A percentile compares a stretch with the other conserved stretches of the same genome.
These are phyloP conservation scores for Leptinotarsa defecta DNA, from an alignment of 1,140 invertebrate species.

Conservation along the genomic window DNA sequence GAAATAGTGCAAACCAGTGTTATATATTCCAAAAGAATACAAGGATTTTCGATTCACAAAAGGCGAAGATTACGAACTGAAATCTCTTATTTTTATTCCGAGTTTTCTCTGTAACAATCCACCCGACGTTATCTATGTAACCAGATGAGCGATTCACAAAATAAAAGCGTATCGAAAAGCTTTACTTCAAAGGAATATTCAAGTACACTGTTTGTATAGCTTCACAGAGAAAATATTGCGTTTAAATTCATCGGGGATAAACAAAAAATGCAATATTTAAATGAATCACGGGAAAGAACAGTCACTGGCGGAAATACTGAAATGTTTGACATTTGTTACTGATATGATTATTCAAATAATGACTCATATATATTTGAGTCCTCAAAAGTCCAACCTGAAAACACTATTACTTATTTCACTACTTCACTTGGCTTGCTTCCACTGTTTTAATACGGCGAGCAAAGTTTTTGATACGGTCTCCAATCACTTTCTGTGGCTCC, in stretches of 20 bases:
- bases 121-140: not conserved
- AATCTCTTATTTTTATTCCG: not conserved
- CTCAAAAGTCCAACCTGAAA: too few relatives aligned
- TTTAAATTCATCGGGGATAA: not conserved
- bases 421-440: too few relatives aligned
- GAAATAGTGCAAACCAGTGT: not conserved
- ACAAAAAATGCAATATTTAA: too few relatives aligned
- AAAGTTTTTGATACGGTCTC: too few relatives aligned
- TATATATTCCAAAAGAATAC: not conserved
- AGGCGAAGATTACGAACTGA: slow-evolving; percentile 2
- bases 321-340: too few relatives aligned
- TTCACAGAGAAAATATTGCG: not conserved
- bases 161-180: slow-evolving; percentile 8
- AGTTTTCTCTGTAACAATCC: slow-evolving; percentile 1
- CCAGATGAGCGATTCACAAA: slow-evolving; percentile 2
- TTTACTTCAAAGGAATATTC: not conserved
- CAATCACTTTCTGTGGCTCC: too few relatives aligned
- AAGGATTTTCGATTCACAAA: slow-evolving; percentile 8
- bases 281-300: too few relatives aligned
- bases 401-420: too few relatives aligned
- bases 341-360: too few relatives aligned
- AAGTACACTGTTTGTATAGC: not conserved
- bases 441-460: too few relatives aligned
- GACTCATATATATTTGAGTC: too few relatives aligned
- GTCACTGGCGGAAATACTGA: too few relatives aligned